Percentiles rank a stretch among this genome's conserved stretches.
Conservation (phyloP, 1,140 invertebrate genomes). For the Tenebrio molitor region DNA sequence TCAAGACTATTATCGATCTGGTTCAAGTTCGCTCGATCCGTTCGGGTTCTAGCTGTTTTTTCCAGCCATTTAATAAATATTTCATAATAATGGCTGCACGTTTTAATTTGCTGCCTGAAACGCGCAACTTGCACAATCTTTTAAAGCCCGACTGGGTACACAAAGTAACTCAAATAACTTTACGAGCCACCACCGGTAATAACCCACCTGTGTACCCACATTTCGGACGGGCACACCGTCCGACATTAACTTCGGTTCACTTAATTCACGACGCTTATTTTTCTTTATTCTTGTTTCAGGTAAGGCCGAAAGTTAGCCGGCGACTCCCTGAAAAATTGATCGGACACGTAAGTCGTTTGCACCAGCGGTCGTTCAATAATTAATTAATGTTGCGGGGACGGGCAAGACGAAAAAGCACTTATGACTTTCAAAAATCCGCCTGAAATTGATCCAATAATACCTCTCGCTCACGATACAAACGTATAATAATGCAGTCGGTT, state of each 20-base stretch:
- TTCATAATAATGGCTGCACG: conserved; percentile 19
- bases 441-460: conserved; percentile 12
- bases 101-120: conserved; percentile 24
- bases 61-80: conserved; percentile 10
- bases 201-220: conserved; percentile 33
- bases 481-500: conserved; percentile 9
- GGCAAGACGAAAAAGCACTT: conserved; percentile 1
- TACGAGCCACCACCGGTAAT: conserved; percentile 1
- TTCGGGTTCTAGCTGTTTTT: no score
- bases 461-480: conserved; percentile 18
- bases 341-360: conserved; percentile 28
- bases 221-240: neutral
- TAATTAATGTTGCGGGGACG: conserved; percentile 9
- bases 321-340: conserved; percentile 23
- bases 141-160: conserved; percentile 17
- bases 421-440: conserved; percentile 13
- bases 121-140: conserved; percentile 24
- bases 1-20: no score
- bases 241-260: conserved; percentile 17
- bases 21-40: no score
- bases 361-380: conserved; percentile 1
- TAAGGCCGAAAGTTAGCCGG: conserved; percentile 5
- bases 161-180: conserved; percentile 32
- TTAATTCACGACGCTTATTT: neutral
- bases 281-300: neutral